Evolutionary conservation across 2,888 invertebrate species (phyloP).

Genomic region (Oxyscelio sp.): DNA sequence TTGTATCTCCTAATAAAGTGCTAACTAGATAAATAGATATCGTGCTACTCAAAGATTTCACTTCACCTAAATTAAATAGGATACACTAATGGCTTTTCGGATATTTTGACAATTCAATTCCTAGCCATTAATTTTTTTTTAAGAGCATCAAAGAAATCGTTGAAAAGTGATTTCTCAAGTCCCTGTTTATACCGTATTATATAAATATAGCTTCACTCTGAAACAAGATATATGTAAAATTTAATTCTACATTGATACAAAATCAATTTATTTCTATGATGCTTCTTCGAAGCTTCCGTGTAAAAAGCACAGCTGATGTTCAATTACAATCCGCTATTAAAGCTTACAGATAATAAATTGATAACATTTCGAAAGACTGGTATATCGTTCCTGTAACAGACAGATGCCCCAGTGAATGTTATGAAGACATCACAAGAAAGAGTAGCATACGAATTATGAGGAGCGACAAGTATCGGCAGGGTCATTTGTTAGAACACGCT

Average conservation of each 20-base stretch:
- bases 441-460: constrained; percentile 75
- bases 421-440: constrained; percentile 85
- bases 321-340: constrained; percentile 66
- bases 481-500: constrained; percentile 85
- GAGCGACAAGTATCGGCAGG: constrained; percentile 83
- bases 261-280: constrained; percentile 80
- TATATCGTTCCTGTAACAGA: constrained; percentile 86
- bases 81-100: too few relatives aligned
- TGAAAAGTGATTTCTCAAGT: too few relatives aligned
- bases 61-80: constrained; percentile 43
- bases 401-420: constrained; percentile 78
- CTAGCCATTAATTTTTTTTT: too few relatives aligned
- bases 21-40: constrained; percentile 70
- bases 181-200: too few relatives aligned
- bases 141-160: too few relatives aligned
- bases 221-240: too few relatives aligned
- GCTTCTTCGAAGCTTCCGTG: constrained; percentile 41
- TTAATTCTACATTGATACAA: constrained; percentile 83
- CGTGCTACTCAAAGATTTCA: constrained; percentile 20
- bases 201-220: constrained; percentile 6
- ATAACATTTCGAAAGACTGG: constrained; percentile 85
- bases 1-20: constrained; percentile 70
- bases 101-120: too few relatives aligned
- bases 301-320: constrained; percentile 74
- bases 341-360: constrained; percentile 85